These are phyloP conservation scores for Harpagifer antarcticus DNA, from an alignment of 2,797 vertebrate species.

Conservation along the genomic window DNA sequence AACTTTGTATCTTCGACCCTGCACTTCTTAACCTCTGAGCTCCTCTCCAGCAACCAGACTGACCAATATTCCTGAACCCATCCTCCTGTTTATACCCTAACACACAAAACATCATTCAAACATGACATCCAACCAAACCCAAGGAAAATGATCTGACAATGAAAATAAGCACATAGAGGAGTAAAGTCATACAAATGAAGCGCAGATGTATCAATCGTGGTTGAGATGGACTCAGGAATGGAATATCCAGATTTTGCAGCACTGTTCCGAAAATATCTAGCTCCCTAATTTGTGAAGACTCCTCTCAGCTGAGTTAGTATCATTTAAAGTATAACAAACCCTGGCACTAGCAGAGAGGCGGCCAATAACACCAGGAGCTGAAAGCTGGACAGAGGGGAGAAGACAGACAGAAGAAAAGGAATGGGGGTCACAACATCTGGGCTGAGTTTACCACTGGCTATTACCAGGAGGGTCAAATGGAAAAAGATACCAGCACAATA, in stretches of 20 bases:
- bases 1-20: neutral
- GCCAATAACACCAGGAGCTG: conserved; percentile 63
- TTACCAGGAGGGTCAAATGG: conserved; percentile 53
- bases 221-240: conserved; percentile 38
- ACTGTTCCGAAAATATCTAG: conserved; percentile 45
- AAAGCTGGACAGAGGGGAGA: conserved; percentile 46
- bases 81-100: conserved; percentile 23
- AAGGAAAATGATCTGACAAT: conserved; percentile 27
- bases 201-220: conserved; percentile 26
- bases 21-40: conserved; percentile 13
- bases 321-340: conserved; percentile 51
- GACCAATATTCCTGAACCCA: conserved; percentile 35
- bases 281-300: conserved; percentile 66
- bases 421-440: conserved; percentile 62
- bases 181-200: conserved; percentile 32
- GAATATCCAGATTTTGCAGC: conserved; percentile 56
- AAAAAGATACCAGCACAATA: conserved; percentile 35
- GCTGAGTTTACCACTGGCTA: conserved; percentile 66
- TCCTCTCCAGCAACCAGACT: conserved; percentile 32
- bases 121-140: conserved; percentile 30
- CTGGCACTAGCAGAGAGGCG: conserved; percentile 36
- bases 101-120: conserved; percentile 38
- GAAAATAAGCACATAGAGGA: conserved; percentile 32
- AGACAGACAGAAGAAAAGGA: conserved; percentile 20
- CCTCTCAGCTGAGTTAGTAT: conserved; percentile 47